Percentiles rank a stretch among this genome's conserved stretches.
Conservation (phyloP, 2,113 vertebrate genomes). For the Mormoops blainvillei region DNA sequence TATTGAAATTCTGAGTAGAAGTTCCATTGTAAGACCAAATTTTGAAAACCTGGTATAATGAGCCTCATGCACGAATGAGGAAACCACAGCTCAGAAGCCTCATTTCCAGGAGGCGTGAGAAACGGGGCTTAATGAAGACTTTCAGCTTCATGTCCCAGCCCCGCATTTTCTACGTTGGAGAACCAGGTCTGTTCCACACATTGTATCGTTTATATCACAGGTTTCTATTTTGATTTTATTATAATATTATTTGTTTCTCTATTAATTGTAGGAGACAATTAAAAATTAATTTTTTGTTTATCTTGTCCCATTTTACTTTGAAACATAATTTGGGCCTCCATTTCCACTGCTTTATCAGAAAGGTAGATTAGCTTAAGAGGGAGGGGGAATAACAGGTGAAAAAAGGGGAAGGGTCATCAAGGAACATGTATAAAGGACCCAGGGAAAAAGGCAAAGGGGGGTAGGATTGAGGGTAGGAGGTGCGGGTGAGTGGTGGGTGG, state of each 20-base stretch:
- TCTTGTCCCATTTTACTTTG: not conserved
- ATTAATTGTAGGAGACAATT: not conserved
- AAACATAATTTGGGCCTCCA: not conserved
- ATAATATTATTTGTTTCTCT: not conserved
- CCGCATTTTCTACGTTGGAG: not conserved
- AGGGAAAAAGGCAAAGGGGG: no score
- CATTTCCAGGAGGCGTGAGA: not conserved
- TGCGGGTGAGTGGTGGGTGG: no score
- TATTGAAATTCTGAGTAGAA: not conserved
- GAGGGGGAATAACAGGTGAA: no score
- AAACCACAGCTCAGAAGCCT: not conserved
- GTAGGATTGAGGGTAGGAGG: no score
- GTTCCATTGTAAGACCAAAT: not conserved
- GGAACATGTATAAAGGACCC: no score
- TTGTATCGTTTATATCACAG: not conserved
- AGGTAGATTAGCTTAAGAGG: not conserved
- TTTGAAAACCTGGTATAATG: not conserved
- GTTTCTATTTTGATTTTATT: not conserved
- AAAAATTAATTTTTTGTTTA: not conserved
- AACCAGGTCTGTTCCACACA: not conserved
- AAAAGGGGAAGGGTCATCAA: no score
- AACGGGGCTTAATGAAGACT: not conserved
- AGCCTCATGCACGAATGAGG: not conserved
- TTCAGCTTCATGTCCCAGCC: not conserved
- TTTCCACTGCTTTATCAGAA: slow-evolving; percentile 13